Conservation (phyloP, 64 coral and sea anemone species). For the Pachyseris speciosa region DNA sequence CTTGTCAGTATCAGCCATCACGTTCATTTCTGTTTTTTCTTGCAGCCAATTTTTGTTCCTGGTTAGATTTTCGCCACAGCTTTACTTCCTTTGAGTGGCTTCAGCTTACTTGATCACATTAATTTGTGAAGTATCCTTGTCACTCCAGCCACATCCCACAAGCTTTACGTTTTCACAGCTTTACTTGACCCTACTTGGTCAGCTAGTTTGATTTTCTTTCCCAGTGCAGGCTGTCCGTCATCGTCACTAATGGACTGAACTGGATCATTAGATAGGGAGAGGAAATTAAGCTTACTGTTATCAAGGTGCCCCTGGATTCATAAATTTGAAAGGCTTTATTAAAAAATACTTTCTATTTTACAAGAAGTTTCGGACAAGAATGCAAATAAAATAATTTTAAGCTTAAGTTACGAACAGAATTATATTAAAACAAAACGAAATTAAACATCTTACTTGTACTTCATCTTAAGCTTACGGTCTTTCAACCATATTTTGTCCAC, state of each 20-base stretch:
- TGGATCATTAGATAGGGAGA: neutral
- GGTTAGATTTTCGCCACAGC: conserved; percentile 6
- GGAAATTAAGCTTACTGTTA: neutral
- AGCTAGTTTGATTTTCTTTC: neutral
- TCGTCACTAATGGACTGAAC: neutral
- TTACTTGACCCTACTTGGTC: neutral
- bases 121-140: too few relatives aligned
- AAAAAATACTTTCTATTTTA: neutral
- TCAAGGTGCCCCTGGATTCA: neutral
- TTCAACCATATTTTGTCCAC: conserved; percentile 1
- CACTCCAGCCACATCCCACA: too few relatives aligned
- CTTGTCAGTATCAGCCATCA: conserved; percentile 1
- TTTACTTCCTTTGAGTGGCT: too few relatives aligned
- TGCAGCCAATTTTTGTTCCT: neutral
- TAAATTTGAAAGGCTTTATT: too few relatives aligned
- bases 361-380: neutral
- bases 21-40: neutral
- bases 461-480: conserved; percentile 21
- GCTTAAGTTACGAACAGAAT: too few relatives aligned
- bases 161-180: too few relatives aligned
- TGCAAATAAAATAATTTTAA: too few relatives aligned
- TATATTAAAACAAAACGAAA: neutral
- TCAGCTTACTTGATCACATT: too few relatives aligned
- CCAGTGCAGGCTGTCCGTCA: neutral
- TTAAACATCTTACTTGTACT: neutral